Conservation (phyloP, 2,113 vertebrate genomes). For the Chinchilla lanigera region DNA sequence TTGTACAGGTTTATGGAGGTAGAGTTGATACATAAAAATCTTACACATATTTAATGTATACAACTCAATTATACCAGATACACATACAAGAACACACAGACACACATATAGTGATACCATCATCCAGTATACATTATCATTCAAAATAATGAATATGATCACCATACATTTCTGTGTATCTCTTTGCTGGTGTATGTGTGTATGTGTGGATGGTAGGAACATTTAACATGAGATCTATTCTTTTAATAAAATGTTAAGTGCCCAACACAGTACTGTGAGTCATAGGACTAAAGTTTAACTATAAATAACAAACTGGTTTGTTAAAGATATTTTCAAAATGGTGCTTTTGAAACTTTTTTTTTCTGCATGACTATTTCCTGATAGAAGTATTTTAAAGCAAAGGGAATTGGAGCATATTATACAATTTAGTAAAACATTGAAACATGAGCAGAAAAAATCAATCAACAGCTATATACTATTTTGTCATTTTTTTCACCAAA, state of each 20-base stretch:
- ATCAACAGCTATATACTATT: slow-evolving; percentile 46
- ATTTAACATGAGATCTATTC: neutral
- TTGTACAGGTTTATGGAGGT: neutral
- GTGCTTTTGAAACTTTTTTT: neutral
- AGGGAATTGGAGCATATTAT: neutral
- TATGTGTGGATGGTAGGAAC: neutral
- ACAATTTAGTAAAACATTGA: slow-evolving; percentile 26
- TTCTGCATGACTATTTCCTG: neutral
- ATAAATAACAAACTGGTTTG: neutral
- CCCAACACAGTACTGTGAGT: neutral
- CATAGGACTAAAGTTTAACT: neutral
- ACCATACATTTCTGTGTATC: neutral
- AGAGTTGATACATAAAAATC: neutral
- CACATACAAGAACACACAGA: neutral
- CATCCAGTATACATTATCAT: neutral
- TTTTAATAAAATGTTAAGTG: neutral
- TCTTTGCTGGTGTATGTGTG: neutral
- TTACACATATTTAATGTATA: neutral
- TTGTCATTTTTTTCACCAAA: slow-evolving; percentile 54
- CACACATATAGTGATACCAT: neutral
- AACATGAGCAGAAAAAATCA: slow-evolving; percentile 41
- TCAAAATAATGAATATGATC: neutral
- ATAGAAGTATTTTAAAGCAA: neutral
- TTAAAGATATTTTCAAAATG: neutral
- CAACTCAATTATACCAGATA: neutral